Evolutionary conservation across 2,888 invertebrate genomes (phyloP), one percentile per base, ranked within the genome.

Genomic region (Nephrotoma appendiculata): DNA sequence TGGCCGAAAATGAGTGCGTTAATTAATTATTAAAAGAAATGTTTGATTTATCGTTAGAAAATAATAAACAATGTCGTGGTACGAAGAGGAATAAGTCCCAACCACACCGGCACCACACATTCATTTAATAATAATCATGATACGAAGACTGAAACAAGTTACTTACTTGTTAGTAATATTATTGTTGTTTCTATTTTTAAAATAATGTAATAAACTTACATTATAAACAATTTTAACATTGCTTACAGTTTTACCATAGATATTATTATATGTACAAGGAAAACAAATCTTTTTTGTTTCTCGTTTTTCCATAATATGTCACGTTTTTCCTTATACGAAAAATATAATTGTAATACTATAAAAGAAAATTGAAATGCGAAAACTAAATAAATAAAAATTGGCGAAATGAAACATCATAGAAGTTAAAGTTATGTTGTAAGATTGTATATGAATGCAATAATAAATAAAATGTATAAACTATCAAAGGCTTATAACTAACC

Each of bases 231-330:
- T 71, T 71, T 71, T 71, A 71, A 71, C 71, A 9, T 71, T 71
- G 19, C 71, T 11, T 31, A 31, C 2, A 31, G 6, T 44, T 71
- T 71, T 3, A 71, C 71, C 71, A 31, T 31, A 71, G 31, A 71
- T 71, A 31, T 31, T 31, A 31, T 31, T 31, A 31, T 31, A 31
- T 71, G 71, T 71, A 31, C 71, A 71, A 52, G 52, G 15, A 71
- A 71, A 71, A 31, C 71, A 71, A 71, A 71, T 71, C 31, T 19
- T 71, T 71, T 71, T n/a, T 71, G 31, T 71, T 19, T 71, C 71
- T 71, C 31, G 71, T 42, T 42, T 84, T 84, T 43, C 84, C 84
- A 84, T 84, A 43, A 84, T 84, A 84, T 84, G 84, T 84, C 84
- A 84, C 84, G 84, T 84, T 84, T 84, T 84, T 84, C 84, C 84